These are phyloP conservation scores for Bunonema sp. DNA, from an alignment of 2,888 invertebrate genomes.

Conservation along the genomic window DNA sequence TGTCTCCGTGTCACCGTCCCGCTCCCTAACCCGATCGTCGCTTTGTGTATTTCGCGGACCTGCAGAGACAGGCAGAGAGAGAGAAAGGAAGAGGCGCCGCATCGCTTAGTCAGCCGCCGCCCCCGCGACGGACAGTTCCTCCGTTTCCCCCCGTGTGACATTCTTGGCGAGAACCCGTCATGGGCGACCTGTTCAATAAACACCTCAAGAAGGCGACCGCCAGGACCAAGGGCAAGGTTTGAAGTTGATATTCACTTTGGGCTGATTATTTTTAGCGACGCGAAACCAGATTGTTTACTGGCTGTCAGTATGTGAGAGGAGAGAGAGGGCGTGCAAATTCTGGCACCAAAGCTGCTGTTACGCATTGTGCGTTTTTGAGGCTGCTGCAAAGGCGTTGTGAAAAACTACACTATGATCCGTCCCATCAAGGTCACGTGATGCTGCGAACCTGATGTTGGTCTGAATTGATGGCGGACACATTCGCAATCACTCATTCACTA, in stretches of 20 bases:
- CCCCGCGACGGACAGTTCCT: no score
- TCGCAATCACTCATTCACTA: no score
- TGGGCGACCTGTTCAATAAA: constrained; percentile 20
- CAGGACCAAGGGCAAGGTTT: constrained; percentile 22
- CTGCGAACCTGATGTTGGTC: no score
- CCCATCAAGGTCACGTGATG: no score
- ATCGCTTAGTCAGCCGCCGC: no score
- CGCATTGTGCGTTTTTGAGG: neutral
- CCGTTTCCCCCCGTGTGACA: neutral
- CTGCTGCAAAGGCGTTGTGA: neutral
- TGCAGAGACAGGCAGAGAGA: no score
- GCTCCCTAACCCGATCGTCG: no score
- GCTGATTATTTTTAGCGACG: neutral
- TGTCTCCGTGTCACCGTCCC: no score
- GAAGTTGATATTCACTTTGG: neutral
- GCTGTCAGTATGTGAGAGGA: neutral
- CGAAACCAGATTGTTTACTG: neutral
- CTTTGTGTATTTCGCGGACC: no score
- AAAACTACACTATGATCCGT: neutral
- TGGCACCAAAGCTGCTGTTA: neutral
- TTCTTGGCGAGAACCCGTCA: constrained; percentile 1
- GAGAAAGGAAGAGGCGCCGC: no score
- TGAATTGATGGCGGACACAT: no score
- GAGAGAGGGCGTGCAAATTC: neutral
- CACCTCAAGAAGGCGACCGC: constrained; percentile 27